Percentiles rank a stretch among this genome's conserved stretches.
phyloP scores from a whole-genome alignment of 1,140 invertebrate genomes.

The Tetragonula clypearis region DNA sequence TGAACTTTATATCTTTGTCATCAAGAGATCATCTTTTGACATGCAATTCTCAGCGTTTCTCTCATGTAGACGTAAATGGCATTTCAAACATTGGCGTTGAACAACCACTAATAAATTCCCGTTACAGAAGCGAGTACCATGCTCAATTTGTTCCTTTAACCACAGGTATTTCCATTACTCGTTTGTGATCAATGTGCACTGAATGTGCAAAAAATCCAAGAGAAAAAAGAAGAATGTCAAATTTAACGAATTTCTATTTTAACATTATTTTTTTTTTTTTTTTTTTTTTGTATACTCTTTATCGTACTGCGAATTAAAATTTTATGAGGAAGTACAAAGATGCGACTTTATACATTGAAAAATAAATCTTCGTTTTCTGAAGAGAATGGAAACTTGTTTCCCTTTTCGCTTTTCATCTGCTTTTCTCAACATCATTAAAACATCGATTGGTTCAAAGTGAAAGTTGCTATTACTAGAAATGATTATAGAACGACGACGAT shows the following conservation, averaged over 20 bases:
- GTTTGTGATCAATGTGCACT: neutral
- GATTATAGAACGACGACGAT: neutral
- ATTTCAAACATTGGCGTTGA: conserved; percentile 28
- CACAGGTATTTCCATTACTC: neutral
- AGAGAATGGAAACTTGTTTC: too few relatives aligned
- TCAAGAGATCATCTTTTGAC: neutral
- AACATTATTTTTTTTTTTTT: too few relatives aligned
- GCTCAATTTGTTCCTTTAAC: conserved; percentile 29
- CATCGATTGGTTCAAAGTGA: neutral
- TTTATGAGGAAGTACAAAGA: too few relatives aligned
- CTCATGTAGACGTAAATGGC: neutral
- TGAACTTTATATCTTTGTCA: too few relatives aligned
- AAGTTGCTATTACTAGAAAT: neutral
- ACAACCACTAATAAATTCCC: conserved; percentile 61
- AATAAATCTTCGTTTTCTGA: too few relatives aligned
- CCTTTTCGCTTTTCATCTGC: too few relatives aligned
- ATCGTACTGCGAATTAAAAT: too few relatives aligned
- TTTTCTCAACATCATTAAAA: neutral
- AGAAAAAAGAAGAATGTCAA: too few relatives aligned
- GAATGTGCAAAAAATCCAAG: too few relatives aligned
- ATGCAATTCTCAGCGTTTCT: neutral
- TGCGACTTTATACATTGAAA: too few relatives aligned
- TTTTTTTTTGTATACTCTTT: too few relatives aligned
- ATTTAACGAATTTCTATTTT: too few relatives aligned
- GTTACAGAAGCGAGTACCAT: conserved; percentile 48